Evolutionary conservation across 2,797 vertebrate species (phyloP), one percentile per base, ranked within the genome.

Genomic region (Lacerta agilis): DNA sequence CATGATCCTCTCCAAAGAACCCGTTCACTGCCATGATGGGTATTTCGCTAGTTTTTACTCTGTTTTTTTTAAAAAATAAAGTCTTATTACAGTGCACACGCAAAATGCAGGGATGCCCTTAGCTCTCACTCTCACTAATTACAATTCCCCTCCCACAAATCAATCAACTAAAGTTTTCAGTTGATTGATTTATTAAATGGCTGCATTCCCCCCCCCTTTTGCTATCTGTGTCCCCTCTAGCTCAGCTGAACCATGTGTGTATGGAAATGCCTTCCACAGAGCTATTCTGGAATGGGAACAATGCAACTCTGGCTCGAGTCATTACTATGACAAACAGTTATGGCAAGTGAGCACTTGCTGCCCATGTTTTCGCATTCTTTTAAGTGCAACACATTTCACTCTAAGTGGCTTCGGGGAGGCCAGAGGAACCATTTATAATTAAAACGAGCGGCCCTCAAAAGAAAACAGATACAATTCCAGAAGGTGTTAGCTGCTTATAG

Each of bases 381-480:
- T 75, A 87, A 87, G 82, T 61, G 58, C 15, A 20, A 33, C 77
- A 77, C 89, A 85, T 87, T 87, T 90, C 86, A 76, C 78, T 69
- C 69, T 87, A 69, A 87, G 72, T 77, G 61, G 86, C 61, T 90
- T 85, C 11, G 2, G 29, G 61, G 82, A 85, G 72, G 45, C 61
- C 61, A 55, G 73, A 45, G 27, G 67, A 87, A 45, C 85, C 66
- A 83, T 85, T 90, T 88, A 78, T 82, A 73, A 88, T 85, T 64
- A 87, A 86, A 86, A 88, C 7, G 11, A 90, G 89, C 64, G 75
- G 79, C 83, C 83, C 73, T 90, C 87, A 64, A 79, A 86, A 82
- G 75, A 58, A 82, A 85, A 82, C 73, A 86, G 79, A 88, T n/a
- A 33, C 69, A 86, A 49, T 88, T 77, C 64, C 80, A 73, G 73